Base-by-base conservation (phyloP, 2,797 vertebrate genomes). In the Girardinus metallicus region DNA sequence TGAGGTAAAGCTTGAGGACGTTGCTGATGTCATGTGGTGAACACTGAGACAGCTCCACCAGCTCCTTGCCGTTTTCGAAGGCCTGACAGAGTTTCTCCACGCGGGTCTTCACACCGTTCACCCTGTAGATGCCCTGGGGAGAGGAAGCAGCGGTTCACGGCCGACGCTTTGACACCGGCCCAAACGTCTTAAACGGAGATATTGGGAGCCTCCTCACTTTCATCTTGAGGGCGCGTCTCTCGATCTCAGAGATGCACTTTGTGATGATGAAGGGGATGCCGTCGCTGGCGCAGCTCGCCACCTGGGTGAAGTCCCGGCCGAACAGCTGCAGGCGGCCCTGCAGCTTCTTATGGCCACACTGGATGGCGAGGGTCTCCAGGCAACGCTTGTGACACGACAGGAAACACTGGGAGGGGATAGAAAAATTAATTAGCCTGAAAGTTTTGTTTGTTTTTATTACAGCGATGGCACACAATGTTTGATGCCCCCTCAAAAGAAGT, bases 71-170 rank as follows among this genome's bases (percentile, higher is more conserved):
- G 0, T 97, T 98, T 94, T 99, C 98, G 82, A 99, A 99, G 0
- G 97, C 97, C 93, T 99, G 99, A 87, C 99, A 99, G 71, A 99
- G 95, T 91, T 99, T 99, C 94, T 99, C 99, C 90, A 99, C 98
- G 0, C 98, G 97, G 0, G 98, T 98, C 93, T 99, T 99, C 80
- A 99, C 98, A 0, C 99, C 98, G 0, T 99, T 99, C 15, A 99
- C 97, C 0, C 99, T 95, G 92, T 99, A 99, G 90, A 99, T 99
- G 78, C 99, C 99, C 99, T 99, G 92, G 0, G 10, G 51, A 55
- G 43, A 80, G n/a, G 43, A 73, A 55, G 5, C 11, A 41, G 74
- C n/a, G 53, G 34, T 41, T 80, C n/a, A 80, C 3, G 43, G 0
- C 62, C 1, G 44, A 39, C 6, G 0, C 39, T 44, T 81, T 23